phyloP scores from a whole-genome alignment of 2,797 vertebrate species.

The Avahi laniger region DNA sequence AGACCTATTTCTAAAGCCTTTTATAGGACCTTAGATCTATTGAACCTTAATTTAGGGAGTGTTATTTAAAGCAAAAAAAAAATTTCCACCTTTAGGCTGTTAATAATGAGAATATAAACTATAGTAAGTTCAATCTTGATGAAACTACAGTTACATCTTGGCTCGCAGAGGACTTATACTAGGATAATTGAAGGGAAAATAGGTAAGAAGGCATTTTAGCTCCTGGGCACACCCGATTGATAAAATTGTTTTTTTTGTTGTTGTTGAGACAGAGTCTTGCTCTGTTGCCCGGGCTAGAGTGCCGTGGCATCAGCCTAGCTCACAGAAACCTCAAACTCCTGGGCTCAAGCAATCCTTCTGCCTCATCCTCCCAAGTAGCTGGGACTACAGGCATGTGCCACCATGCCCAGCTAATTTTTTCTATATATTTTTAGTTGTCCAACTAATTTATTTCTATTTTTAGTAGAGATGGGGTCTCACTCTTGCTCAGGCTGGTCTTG shows the following conservation, averaged over 20 bases:
- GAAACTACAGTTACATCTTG: not conserved
- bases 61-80: not conserved
- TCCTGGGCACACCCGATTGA: not conserved
- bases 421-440: no score
- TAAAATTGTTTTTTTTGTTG: not conserved
- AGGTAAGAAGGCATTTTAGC: not conserved
- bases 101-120: slow-evolving; percentile 28
- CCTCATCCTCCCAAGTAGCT: no score
- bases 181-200: not conserved
- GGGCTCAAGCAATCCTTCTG: no score
- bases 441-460: no score
- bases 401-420: no score
- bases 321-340: no score
- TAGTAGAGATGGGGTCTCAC: no score
- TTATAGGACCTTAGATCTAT: not conserved
- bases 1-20: not conserved
- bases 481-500: no score
- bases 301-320: no score
- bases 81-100: slow-evolving; percentile 1
- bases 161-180: not conserved
- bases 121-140: not conserved
- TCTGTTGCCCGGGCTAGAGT: no score
- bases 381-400: no score
- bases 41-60: not conserved
- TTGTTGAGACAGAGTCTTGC: no score